These are phyloP conservation scores for Melanotaenia trifasciata DNA, from an alignment of 2,797 vertebrate species.

Conservation along the genomic window DNA sequence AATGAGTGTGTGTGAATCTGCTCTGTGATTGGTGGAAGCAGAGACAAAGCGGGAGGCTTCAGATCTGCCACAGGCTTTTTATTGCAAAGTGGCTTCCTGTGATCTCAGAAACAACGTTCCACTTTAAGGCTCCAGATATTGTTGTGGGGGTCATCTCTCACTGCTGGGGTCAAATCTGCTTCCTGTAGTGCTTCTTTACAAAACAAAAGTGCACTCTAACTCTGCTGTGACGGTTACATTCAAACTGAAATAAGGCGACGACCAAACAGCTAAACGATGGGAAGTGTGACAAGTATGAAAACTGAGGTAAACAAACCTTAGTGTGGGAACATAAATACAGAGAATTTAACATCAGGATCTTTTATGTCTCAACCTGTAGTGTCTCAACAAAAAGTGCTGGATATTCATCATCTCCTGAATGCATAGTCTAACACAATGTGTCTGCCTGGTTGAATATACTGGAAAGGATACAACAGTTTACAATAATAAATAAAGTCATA, in stretches of 20 bases:
- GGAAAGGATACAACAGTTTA: slow-evolving; percentile 86
- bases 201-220: slow-evolving; percentile 82
- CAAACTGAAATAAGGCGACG: slow-evolving; percentile 87
- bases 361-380: slow-evolving; percentile 67
- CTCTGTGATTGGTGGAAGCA: slow-evolving; percentile 41
- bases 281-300: slow-evolving; percentile 86
- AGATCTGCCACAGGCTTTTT: slow-evolving; percentile 93
- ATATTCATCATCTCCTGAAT: slow-evolving; percentile 67
- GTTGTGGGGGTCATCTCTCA: slow-evolving; percentile 59
- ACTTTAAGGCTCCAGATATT: slow-evolving; percentile 92
- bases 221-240: slow-evolving; percentile 89
- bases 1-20: background rate
- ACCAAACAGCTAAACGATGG: slow-evolving; percentile 80
- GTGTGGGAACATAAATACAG: slow-evolving; percentile 83
- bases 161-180: slow-evolving; percentile 59
- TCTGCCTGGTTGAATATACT: slow-evolving; percentile 80
- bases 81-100: slow-evolving; percentile 91
- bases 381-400: slow-evolving; percentile 89
- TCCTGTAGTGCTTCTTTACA: slow-evolving; percentile 88
- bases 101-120: slow-evolving; percentile 92
- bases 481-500: slow-evolving; percentile 89
- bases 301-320: slow-evolving; percentile 77
- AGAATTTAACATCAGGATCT: slow-evolving; percentile 48
- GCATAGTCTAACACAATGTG: slow-evolving; percentile 86
- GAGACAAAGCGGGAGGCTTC: slow-evolving; percentile 60